Evolutionary conservation across 2,797 vertebrate species (phyloP).

Genomic region (Poecilia gillii): DNA sequence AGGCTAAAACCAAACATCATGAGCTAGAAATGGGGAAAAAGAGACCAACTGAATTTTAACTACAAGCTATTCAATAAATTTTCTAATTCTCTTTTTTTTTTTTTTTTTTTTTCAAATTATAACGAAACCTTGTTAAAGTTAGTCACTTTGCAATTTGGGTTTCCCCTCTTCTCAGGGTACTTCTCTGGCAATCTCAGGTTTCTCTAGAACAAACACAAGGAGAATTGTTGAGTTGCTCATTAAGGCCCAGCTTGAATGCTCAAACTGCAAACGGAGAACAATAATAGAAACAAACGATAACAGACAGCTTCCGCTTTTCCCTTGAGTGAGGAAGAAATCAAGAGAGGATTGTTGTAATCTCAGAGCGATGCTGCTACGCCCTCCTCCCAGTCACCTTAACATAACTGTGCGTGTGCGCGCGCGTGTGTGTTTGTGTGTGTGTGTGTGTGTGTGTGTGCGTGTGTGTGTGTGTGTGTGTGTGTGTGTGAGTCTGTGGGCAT

Average conservation of each 20-base stretch:
- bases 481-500: background rate
- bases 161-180: slow-evolving; percentile 29
- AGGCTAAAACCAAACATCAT: background rate
- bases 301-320: slow-evolving; percentile 68
- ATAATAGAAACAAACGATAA: slow-evolving; percentile 72
- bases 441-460: slow-evolving; percentile 3
- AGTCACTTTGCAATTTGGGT: slow-evolving; percentile 7
- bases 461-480: background rate
- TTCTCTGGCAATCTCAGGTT: slow-evolving; percentile 19
- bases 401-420: slow-evolving; percentile 18
- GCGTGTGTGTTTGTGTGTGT: background rate
- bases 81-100: background rate
- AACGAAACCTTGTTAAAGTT: background rate
- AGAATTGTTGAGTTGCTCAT: slow-evolving; percentile 36
- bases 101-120: background rate
- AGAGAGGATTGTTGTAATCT: slow-evolving; percentile 75
- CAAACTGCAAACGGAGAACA: slow-evolving; percentile 62
- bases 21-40: background rate
- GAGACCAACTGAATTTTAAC: background rate
- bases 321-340: slow-evolving; percentile 72
- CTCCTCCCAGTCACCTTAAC: slow-evolving; percentile 52
- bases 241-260: slow-evolving; percentile 49
- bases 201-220: slow-evolving; percentile 25
- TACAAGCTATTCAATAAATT: background rate
- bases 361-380: slow-evolving; percentile 38